Evolutionary conservation across 2,113 vertebrate genomes (phyloP), one percentile per base, ranked within the genome.

Genomic region (Misgurnus anguillicaudatus): DNA sequence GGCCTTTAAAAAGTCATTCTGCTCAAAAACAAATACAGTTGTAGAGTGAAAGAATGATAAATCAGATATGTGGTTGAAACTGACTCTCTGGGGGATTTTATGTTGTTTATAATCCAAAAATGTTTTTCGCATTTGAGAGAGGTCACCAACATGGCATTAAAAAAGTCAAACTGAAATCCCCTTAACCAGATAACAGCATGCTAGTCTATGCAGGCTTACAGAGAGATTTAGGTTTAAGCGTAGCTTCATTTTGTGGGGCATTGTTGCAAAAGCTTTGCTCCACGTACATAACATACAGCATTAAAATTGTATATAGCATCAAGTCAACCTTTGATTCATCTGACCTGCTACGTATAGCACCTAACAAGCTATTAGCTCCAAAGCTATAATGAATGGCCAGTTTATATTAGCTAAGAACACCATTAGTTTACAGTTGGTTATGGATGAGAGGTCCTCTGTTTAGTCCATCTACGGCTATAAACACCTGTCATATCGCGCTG

Each of bases 141-240:
- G 75, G 61, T 66, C 67, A 69, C 74, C 60, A 87, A 85, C 77
- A 83, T 78, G 55, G 72, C 66, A 66, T 31, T 53, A 8, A 81
- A 87, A 80, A 77, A 77, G 82, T 80, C 78, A 21, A 74, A 81
- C 82, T 82, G 70, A 88, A 90, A 90, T 89, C 90, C 85, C 78
- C 87, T 82, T 86, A 89, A 87, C 78, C 79, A 80, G 89, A 89
- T 90, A 78, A 88, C 45, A 72, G 75, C 79, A 76, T 61, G 47
- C 74, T 80, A 69, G 83, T 78, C 74, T 82, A 86, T 88, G 86
- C 84, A 86, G 60, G 64, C 86, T 76, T 80, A 83, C 79, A 48
- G 58, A 67, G 86, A 82, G 85, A 84, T 86, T 88, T 86, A 81
- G 74, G 67, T 80, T 73, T 78, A 80, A 80, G 66, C 57, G 74